phyloP scores from a whole-genome alignment of 2,888 invertebrate species.

The Lapara coniferarum region DNA sequence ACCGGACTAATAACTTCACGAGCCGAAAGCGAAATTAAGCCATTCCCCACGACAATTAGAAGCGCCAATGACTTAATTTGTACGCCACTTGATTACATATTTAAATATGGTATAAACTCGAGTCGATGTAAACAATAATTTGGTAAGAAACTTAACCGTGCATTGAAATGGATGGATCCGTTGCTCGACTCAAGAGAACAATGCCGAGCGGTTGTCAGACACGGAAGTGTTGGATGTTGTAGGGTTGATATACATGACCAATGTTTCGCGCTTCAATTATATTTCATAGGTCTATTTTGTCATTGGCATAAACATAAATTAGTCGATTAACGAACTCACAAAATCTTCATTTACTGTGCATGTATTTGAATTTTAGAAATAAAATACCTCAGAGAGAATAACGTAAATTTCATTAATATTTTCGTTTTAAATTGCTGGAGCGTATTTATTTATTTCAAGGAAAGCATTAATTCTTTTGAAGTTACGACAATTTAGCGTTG shows the following conservation, averaged over 20 bases:
- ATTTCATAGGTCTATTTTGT: not conserved
- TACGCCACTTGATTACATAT: not conserved
- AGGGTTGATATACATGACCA: slow-evolving; percentile 48
- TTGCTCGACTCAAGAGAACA: slow-evolving; percentile 56
- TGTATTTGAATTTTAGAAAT: too few relatives aligned
- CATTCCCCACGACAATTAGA: slow-evolving; percentile 9
- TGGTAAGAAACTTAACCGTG: slow-evolving; percentile 41
- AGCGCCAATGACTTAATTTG: slow-evolving; percentile 5
- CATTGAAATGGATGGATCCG: slow-evolving; percentile 50
- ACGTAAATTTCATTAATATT: not conserved
- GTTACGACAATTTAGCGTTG: slow-evolving; percentile 50
- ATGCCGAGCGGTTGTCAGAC: slow-evolving; percentile 54
- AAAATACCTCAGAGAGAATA: not conserved
- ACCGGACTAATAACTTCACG: slow-evolving; percentile 24
- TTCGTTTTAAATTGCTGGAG: not conserved
- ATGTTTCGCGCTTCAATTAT: slow-evolving; percentile 27
- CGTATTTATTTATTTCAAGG: slow-evolving; percentile 41
- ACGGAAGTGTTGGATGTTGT: slow-evolving; percentile 47
- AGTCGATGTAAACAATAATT: slow-evolving; percentile 19
- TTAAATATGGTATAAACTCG: slow-evolving; percentile 6
- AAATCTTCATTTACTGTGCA: too few relatives aligned
- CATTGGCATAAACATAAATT: too few relatives aligned
- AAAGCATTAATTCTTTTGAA: slow-evolving; percentile 49
- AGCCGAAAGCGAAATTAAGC: slow-evolving; percentile 22
- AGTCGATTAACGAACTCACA: too few relatives aligned